Conservation (phyloP, 2,888 invertebrate species). For the Oscheius sp. region DNA sequence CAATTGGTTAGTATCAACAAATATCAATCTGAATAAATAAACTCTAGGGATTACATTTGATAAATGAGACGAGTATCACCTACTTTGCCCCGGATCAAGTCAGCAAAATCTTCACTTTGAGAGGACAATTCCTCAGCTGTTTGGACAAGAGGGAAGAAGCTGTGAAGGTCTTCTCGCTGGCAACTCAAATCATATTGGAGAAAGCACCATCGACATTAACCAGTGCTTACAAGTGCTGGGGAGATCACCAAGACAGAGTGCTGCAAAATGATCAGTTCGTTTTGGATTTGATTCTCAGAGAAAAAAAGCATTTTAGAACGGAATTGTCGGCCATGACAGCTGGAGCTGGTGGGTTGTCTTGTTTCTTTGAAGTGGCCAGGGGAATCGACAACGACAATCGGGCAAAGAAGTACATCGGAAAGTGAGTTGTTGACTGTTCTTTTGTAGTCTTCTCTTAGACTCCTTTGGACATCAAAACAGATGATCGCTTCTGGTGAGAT, state of each 20-base stretch:
- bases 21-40: no score
- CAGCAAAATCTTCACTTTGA: slow-evolving; percentile 31
- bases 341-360: slow-evolving; percentile 46
- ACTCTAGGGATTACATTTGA: slow-evolving; percentile 36
- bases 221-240: slow-evolving; percentile 47
- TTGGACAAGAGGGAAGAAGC: slow-evolving; percentile 38
- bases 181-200: slow-evolving; percentile 40
- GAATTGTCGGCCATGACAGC: slow-evolving; percentile 5
- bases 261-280: slow-evolving; percentile 36
- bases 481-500: slow-evolving; percentile 33
- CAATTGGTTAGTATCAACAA: slow-evolving; percentile 22
- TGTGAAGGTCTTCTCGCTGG: slow-evolving; percentile 33
- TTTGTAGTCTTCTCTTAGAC: slow-evolving; percentile 5
- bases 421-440: not conserved
- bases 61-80: slow-evolving; percentile 40
- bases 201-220: not conserved
- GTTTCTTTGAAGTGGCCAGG: slow-evolving; percentile 57
- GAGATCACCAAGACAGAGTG: slow-evolving; percentile 38
- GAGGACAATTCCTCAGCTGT: slow-evolving; percentile 33
- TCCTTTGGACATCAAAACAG: slow-evolving; percentile 46
- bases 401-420: slow-evolving; percentile 56
- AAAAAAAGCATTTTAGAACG: slow-evolving; percentile 22
- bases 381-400: slow-evolving; percentile 47
- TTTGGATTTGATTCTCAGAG: not conserved
- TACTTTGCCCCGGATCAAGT: slow-evolving; percentile 40